Evolutionary conservation across 2,888 invertebrate genomes (phyloP), one percentile per base, ranked within the genome.

Genomic region (Lumbricus terrestris): DNA sequence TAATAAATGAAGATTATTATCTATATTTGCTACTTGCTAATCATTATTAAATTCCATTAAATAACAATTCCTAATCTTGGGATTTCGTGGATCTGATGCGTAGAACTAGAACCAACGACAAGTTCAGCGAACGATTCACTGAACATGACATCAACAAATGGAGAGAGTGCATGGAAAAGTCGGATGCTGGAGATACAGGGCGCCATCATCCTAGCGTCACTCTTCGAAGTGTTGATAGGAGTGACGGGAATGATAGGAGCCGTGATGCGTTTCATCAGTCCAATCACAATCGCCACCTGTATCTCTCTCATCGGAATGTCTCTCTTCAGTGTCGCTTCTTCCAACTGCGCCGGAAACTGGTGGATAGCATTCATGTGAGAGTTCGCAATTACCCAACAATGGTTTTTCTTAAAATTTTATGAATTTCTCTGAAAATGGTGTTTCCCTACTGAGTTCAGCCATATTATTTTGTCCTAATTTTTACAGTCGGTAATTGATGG

Each of bases 271-370:
- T 97, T 96, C 93, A 97, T 97, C 90, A 97, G 97, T 0, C 97
- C 97, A 0, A 95, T 98, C 91, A 97, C 97, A 0, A 97, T 98
- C 90, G 97, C 97, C 0, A 97, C 97, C 0, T 97, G 97, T 0
- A 97, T 97, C 15, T 85, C 90, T 20, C 90, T 92, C 20, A 97
- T 97, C 91, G 97, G 97, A 0, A 95, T 98, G 29, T 97, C 97
- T 0, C 95, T 98, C 88, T 97, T 97, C 94, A 96, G 97, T 93
- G 97, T 97, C 94, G 97, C 97, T 0, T 97, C 97, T 0, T 96
- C 96, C 0, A 97, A 97, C 11, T 97, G 97, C 0, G 96, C 97
- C 0, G 96, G 96, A 93, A 97, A 97, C 92, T 97, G 97, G 97
- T 97, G 97, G n/a, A 96, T 97, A 90, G 97, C 97, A 0, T 96